Conservation (phyloP, 2,888 invertebrate species). For the Phytoseiulus persimilis region DNA sequence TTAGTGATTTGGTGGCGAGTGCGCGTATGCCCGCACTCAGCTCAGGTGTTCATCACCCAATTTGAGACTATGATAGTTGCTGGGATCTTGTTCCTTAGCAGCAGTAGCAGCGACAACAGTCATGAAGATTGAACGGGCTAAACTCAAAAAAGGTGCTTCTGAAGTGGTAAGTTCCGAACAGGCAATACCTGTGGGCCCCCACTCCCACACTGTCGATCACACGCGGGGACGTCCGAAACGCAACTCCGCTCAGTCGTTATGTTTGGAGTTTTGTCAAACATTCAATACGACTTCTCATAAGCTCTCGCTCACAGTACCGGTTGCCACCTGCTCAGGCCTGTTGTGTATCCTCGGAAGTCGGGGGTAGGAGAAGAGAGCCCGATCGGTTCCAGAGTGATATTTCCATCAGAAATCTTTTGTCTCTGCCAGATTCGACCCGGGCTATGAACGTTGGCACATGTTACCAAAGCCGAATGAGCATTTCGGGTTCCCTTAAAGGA, state of each 20-base stretch:
- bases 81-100: not conserved
- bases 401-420: not conserved
- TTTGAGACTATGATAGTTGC: not conserved
- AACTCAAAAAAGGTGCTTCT: slow-evolving; percentile 71
- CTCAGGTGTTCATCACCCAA: not conserved
- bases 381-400: not conserved
- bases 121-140: slow-evolving; percentile 73
- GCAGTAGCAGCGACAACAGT: slow-evolving; percentile 42
- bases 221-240: not conserved
- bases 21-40: not conserved
- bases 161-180: slow-evolving; percentile 59
- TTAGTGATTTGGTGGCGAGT: not conserved
- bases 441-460: too few species aligned
- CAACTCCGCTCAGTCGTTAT: slow-evolving; percentile 15
- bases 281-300: not conserved
- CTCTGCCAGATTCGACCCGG: not conserved
- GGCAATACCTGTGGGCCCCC: not conserved
- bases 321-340: not conserved
- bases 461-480: too few species aligned
- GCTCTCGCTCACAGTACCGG: not conserved
- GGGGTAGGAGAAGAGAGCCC: not conserved
- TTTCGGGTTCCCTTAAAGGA: too few species aligned
- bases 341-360: not conserved
- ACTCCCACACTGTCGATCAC: not conserved
- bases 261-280: slow-evolving; percentile 35